Evolutionary conservation across 2,113 vertebrate species (phyloP).

Genomic region (Cheirogaleus medius): DNA sequence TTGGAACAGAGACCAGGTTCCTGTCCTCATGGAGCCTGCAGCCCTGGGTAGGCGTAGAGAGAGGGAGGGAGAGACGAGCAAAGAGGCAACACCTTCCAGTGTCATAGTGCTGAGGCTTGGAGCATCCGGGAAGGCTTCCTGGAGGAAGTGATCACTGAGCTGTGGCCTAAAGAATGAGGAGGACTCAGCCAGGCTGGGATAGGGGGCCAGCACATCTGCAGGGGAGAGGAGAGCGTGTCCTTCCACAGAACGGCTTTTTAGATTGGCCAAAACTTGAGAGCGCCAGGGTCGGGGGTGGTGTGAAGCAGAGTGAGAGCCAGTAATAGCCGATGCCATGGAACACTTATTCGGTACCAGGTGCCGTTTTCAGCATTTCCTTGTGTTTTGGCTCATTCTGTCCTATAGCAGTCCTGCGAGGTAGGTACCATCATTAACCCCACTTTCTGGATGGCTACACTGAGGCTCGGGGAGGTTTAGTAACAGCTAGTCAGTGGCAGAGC

Average conservation of each 20-base stretch:
- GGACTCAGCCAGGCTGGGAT: neutral
- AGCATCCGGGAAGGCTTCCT: neutral
- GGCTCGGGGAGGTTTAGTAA: neutral
- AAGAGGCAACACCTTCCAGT: too few relatives aligned
- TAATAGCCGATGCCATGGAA: fast-evolving
- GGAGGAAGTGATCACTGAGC: neutral
- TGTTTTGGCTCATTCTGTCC: neutral
- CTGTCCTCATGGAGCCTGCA: neutral
- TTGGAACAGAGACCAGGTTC: neutral
- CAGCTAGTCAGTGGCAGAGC: neutral
- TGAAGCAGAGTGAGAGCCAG: neutral
- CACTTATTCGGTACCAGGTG: neutral
- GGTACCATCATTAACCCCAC: neutral
- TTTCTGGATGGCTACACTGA: neutral
- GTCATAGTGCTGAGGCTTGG: neutral
- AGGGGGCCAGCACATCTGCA: neutral
- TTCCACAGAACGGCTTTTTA: neutral
- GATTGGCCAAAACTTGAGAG: neutral
- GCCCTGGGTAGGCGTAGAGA: neutral
- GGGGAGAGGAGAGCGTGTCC: neutral
- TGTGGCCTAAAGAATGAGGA: neutral
- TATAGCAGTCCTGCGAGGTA: neutral
- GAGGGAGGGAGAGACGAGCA: neutral
- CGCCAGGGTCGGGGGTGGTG: neutral
- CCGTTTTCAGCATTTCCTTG: neutral